Conservation (phyloP, 2,797 vertebrate genomes). For the Sebastes diploproa region DNA sequence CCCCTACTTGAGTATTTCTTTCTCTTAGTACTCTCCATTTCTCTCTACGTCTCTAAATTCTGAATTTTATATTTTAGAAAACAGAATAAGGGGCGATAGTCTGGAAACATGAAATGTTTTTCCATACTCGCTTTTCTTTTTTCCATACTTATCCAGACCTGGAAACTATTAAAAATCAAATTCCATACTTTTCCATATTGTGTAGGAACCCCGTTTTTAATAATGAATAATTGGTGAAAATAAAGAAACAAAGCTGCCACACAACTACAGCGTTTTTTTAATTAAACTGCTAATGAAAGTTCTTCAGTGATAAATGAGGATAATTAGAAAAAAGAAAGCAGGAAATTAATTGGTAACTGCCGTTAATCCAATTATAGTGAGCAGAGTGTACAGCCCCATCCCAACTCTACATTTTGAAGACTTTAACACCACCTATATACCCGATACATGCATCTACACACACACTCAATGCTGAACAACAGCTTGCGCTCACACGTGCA, state of each 20-base stretch:
- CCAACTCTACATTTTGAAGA: background rate
- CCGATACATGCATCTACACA: background rate
- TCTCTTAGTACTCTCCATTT: too few species aligned
- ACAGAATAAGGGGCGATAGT: too few species aligned
- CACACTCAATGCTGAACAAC: background rate
- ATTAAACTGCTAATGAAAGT: conserved; percentile 18
- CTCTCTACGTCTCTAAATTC: too few species aligned
- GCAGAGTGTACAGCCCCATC: background rate
- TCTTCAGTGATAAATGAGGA: conserved; percentile 22
- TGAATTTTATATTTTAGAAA: too few species aligned
- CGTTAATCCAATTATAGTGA: conserved; percentile 4
- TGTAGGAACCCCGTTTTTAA: too few species aligned
- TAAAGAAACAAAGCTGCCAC: background rate
- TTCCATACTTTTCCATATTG: too few species aligned
- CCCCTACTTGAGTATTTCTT: too few species aligned
- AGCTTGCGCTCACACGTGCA: background rate
- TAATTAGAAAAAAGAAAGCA: conserved; percentile 19
- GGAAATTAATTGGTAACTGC: conserved; percentile 1
- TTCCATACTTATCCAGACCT: too few species aligned
- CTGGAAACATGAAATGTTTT: too few species aligned
- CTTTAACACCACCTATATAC: background rate
- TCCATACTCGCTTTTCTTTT: too few species aligned
- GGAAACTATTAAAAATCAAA: too few species aligned
- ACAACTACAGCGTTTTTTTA: background rate
- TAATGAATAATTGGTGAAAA: background rate